These are phyloP conservation scores for Ctenoplectra terminalis DNA, from an alignment of 1,140 invertebrate species.

Conservation along the genomic window DNA sequence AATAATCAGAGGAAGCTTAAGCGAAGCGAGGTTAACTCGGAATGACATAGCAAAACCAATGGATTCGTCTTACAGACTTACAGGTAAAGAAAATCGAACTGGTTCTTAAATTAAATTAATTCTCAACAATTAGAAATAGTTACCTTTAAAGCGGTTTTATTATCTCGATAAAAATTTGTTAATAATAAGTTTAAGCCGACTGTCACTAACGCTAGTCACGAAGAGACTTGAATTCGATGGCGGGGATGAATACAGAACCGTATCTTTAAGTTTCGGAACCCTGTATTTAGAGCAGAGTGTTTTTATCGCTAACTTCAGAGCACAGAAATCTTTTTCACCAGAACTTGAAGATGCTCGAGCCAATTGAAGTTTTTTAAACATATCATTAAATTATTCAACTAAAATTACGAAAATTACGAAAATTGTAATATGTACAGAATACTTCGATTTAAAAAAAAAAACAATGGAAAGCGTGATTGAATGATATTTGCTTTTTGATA, in stretches of 20 bases:
- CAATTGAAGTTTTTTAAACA: background rate
- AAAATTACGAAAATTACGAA: too few relatives aligned
- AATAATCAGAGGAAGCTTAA: background rate
- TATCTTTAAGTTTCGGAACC: background rate
- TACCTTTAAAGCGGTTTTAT: conserved; percentile 49
- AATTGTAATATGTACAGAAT: background rate
- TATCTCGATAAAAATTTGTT: conserved; percentile 25
- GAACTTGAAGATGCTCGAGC: background rate
- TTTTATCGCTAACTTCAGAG: background rate
- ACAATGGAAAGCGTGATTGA: too few relatives aligned
- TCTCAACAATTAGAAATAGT: conserved; percentile 18
- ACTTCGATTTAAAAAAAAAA: background rate
- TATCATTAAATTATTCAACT: too few relatives aligned
- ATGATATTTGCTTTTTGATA: too few relatives aligned
- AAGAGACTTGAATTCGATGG: conserved; percentile 48
- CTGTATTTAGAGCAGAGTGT: too few relatives aligned
- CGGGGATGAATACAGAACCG: conserved; percentile 34
- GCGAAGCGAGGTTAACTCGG: conserved; percentile 51
- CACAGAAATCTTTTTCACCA: background rate
- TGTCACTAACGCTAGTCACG: conserved; percentile 72
- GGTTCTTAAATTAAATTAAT: background rate
- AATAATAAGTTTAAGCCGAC: conserved; percentile 52
- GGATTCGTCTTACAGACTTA: background rate
- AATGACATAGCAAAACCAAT: conserved; percentile 75
- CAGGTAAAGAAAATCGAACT: background rate